Conservation (phyloP, 1,140 invertebrate genomes). For the Bombus balteatus region DNA sequence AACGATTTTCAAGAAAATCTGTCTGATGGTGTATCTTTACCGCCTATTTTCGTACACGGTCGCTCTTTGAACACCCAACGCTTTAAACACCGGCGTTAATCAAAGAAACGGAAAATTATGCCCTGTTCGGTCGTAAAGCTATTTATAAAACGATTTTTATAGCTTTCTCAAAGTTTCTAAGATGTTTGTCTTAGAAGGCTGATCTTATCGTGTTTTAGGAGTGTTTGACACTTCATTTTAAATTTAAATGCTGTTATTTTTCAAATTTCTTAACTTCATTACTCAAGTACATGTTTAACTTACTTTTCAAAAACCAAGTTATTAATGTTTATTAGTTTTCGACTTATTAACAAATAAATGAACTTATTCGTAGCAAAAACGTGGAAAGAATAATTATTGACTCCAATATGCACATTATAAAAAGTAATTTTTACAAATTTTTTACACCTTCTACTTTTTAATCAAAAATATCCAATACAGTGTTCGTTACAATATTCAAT, state of each 20-base stretch:
- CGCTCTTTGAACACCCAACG: background rate
- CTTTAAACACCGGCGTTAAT: background rate
- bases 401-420: too few species aligned
- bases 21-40: background rate
- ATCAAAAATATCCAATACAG: background rate
- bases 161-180: background rate
- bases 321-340: too few species aligned
- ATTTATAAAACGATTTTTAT: background rate
- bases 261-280: background rate
- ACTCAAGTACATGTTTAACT: background rate
- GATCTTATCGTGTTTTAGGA: background rate
- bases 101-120: conserved; percentile 8
- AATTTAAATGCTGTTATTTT: too few species aligned
- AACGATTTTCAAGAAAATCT: background rate
- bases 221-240: background rate
- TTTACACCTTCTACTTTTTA: too few species aligned
- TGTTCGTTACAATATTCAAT: background rate
- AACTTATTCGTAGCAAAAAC: too few species aligned
- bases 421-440: too few species aligned
- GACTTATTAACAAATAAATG: too few species aligned
- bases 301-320: background rate
- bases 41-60: background rate
- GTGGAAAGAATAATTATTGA: too few species aligned
- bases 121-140: background rate
- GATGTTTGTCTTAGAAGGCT: too few species aligned